phyloP scores from a whole-genome alignment of 2,797 vertebrate genomes.

The Acanthurus tractus region DNA sequence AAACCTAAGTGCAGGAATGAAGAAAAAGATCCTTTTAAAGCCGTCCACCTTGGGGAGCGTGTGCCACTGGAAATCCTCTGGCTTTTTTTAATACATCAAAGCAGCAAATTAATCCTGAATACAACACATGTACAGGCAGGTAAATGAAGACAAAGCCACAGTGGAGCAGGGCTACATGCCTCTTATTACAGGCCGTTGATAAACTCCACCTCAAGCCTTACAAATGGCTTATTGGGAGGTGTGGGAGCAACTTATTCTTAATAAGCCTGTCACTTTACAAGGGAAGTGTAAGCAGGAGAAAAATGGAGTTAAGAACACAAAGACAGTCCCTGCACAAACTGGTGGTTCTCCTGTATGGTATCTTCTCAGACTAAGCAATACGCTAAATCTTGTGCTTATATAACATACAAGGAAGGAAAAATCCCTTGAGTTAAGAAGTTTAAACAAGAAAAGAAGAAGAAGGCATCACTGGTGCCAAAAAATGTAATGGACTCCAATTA shows the following conservation, averaged over 20 bases:
- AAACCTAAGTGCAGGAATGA: constrained; percentile 88
- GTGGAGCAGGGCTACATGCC: constrained; percentile 70
- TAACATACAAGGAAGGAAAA: not conserved
- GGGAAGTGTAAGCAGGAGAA: constrained; percentile 60
- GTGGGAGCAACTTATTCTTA: constrained; percentile 82
- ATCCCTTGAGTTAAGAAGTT: not conserved
- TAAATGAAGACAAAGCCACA: constrained; percentile 88
- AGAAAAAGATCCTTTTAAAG: constrained; percentile 86
- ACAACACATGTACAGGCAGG: constrained; percentile 84
- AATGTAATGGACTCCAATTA: constrained; percentile 37
- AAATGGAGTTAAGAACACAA: constrained; percentile 61
- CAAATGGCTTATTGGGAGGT: constrained; percentile 83
- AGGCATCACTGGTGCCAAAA: constrained; percentile 15
- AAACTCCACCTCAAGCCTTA: constrained; percentile 80
- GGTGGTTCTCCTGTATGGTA: constrained; percentile 2
- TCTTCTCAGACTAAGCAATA: constrained; percentile 13
- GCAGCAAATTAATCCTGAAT: constrained; percentile 84
- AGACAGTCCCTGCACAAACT: constrained; percentile 31
- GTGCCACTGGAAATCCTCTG: constrained; percentile 77
- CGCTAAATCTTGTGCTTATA: not conserved
- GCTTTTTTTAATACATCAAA: constrained; percentile 86
- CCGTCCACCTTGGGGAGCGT: constrained; percentile 76
- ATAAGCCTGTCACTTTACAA: constrained; percentile 82
- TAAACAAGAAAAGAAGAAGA: not conserved
- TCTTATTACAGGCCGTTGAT: constrained; percentile 83